Evolutionary conservation across 2,113 vertebrate species (phyloP).

Genomic region (Chauna torquata): DNA sequence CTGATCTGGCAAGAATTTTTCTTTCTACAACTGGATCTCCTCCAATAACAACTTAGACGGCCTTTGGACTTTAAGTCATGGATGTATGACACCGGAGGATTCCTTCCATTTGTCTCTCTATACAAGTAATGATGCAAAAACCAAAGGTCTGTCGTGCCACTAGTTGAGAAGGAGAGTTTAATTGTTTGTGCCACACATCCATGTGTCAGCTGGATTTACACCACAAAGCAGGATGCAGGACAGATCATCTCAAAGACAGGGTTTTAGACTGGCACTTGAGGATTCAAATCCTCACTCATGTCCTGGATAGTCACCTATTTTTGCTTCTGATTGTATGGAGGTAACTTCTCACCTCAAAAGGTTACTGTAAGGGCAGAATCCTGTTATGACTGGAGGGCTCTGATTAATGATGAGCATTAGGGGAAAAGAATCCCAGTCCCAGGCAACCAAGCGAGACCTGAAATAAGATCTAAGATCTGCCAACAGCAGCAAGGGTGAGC

Average conservation of each 20-base stretch:
- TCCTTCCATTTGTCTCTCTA: constrained; percentile 25
- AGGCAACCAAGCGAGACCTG: neutral
- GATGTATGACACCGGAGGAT: constrained; percentile 1
- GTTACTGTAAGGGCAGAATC: neutral
- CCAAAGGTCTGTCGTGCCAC: neutral
- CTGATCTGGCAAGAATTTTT: constrained; percentile 53
- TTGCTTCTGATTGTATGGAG: neutral
- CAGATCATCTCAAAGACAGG: neutral
- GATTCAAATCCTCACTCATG: neutral
- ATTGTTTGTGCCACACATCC: neutral
- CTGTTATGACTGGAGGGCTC: neutral
- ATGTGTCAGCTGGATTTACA: neutral
- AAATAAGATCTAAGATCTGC: neutral
- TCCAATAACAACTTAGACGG: constrained; percentile 55
- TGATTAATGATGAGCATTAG: neutral
- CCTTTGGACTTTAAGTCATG: constrained; percentile 31
- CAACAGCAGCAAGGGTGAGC: neutral
- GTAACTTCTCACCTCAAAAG: neutral
- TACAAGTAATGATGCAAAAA: neutral
- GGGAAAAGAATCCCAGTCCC: neutral
- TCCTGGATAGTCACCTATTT: neutral
- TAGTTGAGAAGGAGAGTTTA: neutral
- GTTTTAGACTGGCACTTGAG: neutral
- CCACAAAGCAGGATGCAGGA: neutral
- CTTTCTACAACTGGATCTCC: constrained; percentile 37